A percentile compares a stretch with the other conserved stretches of the same genome.
Conservation (phyloP, 2,113 vertebrate genomes). For the Chaetodon auriga region DNA sequence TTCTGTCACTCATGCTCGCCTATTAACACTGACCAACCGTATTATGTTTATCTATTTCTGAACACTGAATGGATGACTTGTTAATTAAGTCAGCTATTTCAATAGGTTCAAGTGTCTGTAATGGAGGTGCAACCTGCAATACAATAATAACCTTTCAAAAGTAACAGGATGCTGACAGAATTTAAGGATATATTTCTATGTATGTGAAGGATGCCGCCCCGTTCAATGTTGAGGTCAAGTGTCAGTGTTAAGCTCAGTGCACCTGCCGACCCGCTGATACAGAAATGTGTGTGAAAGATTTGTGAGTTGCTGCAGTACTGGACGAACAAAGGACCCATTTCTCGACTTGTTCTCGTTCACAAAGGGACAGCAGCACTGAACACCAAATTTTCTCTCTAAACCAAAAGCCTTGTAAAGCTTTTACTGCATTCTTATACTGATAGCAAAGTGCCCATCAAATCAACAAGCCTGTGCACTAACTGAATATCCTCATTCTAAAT, state of each 20-base stretch:
- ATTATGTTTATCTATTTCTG: not conserved
- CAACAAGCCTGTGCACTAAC: too few relatives aligned
- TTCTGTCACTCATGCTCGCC: not conserved
- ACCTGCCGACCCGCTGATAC: not conserved
- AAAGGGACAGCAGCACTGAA: too few relatives aligned
- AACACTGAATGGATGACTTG: not conserved
- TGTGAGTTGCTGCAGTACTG: too few relatives aligned
- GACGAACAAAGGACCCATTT: too few relatives aligned
- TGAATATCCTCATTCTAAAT: too few relatives aligned
- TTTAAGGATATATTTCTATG: constrained; percentile 4
- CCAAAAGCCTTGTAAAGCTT: too few relatives aligned
- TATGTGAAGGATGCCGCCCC: not conserved
- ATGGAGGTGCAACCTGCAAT: not conserved
- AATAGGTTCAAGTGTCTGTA: constrained; percentile 1
- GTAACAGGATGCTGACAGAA: not conserved
- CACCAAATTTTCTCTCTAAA: too few relatives aligned
- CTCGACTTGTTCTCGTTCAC: too few relatives aligned
- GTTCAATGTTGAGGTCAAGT: not conserved
- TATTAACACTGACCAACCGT: constrained; percentile 4
- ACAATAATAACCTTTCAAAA: constrained; percentile 5
- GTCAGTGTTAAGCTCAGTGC: not conserved
- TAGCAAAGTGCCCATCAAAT: too few relatives aligned
- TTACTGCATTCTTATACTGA: too few relatives aligned
- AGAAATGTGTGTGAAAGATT: not conserved
- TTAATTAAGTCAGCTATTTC: constrained; percentile 2